Conservation (phyloP, 2,888 invertebrate genomes). For the Ectobius pallidus region DNA sequence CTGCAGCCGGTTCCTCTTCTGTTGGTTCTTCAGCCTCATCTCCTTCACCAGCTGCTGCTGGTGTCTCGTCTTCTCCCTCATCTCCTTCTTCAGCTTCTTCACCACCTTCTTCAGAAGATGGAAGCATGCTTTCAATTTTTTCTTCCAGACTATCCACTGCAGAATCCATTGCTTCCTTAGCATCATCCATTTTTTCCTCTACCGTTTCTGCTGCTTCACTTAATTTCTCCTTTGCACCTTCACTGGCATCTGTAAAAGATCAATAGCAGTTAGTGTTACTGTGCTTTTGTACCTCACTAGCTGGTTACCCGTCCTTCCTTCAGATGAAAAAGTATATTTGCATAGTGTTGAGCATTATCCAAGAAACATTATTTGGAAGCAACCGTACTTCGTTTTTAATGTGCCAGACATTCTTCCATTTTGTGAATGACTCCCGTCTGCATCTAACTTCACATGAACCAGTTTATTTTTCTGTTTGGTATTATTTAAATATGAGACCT, state of each 20-base stretch:
- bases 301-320: too few relatives aligned
- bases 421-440: too few relatives aligned
- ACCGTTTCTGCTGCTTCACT: neutral
- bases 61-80: neutral
- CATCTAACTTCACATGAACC: too few relatives aligned
- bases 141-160: neutral
- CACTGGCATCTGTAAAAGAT: slow-evolving; percentile 3
- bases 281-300: neutral
- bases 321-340: neutral
- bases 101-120: neutral
- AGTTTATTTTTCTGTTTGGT: too few relatives aligned
- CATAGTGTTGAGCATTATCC: too few relatives aligned
- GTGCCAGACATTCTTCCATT: too few relatives aligned
- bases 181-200: neutral
- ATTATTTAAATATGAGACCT: too few relatives aligned
- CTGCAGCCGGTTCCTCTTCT: neutral
- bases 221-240: neutral
- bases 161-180: neutral
- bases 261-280: neutral
- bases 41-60: slow-evolving; percentile 11
- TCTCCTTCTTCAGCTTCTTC: neutral
- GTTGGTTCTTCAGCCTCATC: neutral
- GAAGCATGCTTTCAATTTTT: neutral
- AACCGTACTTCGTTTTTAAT: too few relatives aligned
- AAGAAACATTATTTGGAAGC: too few relatives aligned